Evolutionary conservation across 2,113 vertebrate genomes (phyloP).

Genomic region (Danio rerio): DNA sequence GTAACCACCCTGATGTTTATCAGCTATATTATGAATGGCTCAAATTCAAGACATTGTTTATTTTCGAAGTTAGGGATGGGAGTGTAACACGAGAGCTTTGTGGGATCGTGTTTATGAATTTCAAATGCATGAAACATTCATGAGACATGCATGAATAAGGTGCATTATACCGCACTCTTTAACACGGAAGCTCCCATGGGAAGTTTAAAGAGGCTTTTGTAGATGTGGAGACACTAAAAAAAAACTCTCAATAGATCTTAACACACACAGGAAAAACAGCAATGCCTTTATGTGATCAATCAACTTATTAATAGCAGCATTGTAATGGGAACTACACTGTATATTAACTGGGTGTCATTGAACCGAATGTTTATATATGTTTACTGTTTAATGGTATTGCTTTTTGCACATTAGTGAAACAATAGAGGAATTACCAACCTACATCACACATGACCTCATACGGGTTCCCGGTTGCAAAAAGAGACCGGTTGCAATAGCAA

Average conservation of each 20-base stretch:
- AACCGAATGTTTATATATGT: too few species aligned
- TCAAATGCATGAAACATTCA: conserved; percentile 27
- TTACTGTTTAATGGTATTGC: too few species aligned
- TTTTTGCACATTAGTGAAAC: too few species aligned
- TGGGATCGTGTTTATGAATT: conserved; percentile 41
- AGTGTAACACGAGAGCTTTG: conserved; percentile 33
- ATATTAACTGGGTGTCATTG: background rate
- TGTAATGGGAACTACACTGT: background rate
- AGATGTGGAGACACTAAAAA: background rate
- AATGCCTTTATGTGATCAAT: background rate
- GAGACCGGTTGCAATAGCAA: too few species aligned
- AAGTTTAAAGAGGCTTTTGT: background rate
- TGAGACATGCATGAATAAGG: background rate
- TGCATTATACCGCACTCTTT: conserved; percentile 6
- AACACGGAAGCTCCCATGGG: conserved; percentile 1
- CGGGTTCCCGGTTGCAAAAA: too few species aligned
- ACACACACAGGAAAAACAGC: background rate
- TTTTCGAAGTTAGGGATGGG: conserved; percentile 36
- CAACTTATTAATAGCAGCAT: background rate
- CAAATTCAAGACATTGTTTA: conserved; percentile 42
- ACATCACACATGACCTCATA: too few species aligned
- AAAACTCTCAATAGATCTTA: background rate
- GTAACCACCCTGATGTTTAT: conserved; percentile 41
- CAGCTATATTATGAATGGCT: conserved; percentile 47
- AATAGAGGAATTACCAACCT: too few species aligned